Evolutionary conservation across 1,140 invertebrate species (phyloP).

Genomic region (Rhyacophila brunnea): DNA sequence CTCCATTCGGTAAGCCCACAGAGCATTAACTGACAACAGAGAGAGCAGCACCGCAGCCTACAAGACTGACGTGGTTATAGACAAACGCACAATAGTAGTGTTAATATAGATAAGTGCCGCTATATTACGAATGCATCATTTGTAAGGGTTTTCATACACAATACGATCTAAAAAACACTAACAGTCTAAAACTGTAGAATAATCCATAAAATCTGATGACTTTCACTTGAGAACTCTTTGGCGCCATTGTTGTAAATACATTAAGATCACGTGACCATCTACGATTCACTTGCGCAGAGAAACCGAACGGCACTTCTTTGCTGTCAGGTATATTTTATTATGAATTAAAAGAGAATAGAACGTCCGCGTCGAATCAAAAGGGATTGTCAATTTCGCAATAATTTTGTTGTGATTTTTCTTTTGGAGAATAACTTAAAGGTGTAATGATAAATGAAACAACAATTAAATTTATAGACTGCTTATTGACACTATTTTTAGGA

Average conservation of each 20-base stretch:
- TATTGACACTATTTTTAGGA: slow-evolving; percentile 37
- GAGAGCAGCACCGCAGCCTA: slow-evolving; percentile 54
- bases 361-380: no score
- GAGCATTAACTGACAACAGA: slow-evolving; percentile 65
- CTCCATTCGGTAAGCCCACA: slow-evolving; percentile 57
- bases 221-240: slow-evolving; percentile 45
- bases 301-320: slow-evolving; percentile 45
- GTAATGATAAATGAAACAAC: slow-evolving; percentile 8
- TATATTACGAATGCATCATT: neutral
- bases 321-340: neutral
- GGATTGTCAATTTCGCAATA: no score
- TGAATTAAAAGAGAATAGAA: no score
- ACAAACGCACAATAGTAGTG: slow-evolving; percentile 11
- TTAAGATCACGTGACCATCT: slow-evolving; percentile 55
- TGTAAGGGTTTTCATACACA: neutral
- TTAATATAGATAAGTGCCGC: neutral
- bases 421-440: neutral
- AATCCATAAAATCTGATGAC: slow-evolving; percentile 8
- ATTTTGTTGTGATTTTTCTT: no score
- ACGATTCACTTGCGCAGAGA: slow-evolving; percentile 55
- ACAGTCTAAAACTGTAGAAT: neutral
- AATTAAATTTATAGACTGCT: slow-evolving; percentile 17
- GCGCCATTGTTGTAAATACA: slow-evolving; percentile 56
- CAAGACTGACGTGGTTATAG: slow-evolving; percentile 26
- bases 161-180: neutral